Percentiles rank a stretch among this genome's conserved stretches.
Conservation (phyloP, 2,113 vertebrate genomes). For the Notothenia coriiceps region DNA sequence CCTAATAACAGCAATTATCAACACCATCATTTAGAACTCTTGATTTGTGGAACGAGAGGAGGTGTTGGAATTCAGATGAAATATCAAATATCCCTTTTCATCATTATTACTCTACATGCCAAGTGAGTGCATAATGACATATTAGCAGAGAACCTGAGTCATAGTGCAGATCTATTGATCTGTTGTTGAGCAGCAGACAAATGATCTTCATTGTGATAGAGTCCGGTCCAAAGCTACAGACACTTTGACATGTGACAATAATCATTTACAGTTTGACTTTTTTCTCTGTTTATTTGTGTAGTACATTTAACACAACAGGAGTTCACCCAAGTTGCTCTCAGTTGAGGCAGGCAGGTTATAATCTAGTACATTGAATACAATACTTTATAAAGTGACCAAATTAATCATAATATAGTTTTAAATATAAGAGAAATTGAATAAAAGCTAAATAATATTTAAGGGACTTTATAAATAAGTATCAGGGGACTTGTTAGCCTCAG, state of each 20-base stretch:
- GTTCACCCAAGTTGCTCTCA: too few species aligned
- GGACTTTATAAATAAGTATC: too few species aligned
- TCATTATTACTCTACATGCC: background rate
- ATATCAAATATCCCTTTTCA: constrained; percentile 10
- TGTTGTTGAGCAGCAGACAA: background rate
- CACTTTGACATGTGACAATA: background rate
- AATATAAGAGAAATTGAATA: too few species aligned
- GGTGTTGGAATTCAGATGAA: constrained; percentile 25
- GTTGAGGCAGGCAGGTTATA: too few species aligned
- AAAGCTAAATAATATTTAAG: too few species aligned
- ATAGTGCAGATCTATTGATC: background rate
- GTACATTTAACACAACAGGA: too few species aligned
- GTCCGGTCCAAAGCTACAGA: background rate
- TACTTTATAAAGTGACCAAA: too few species aligned
- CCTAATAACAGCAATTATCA: constrained; percentile 46
- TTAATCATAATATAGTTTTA: too few species aligned
- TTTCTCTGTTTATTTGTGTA: background rate
- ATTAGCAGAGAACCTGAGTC: background rate
- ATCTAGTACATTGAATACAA: too few species aligned
- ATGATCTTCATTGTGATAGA: background rate
- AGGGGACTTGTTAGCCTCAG: too few species aligned
- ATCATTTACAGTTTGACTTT: background rate
- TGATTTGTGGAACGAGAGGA: constrained; percentile 1
- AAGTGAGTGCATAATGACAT: constrained; percentile 3
- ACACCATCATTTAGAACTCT: constrained; percentile 31